Evolutionary conservation across 2,797 vertebrate genomes (phyloP), one percentile per base, ranked within the genome.

Genomic region (Hyperoplus immaculatus): DNA sequence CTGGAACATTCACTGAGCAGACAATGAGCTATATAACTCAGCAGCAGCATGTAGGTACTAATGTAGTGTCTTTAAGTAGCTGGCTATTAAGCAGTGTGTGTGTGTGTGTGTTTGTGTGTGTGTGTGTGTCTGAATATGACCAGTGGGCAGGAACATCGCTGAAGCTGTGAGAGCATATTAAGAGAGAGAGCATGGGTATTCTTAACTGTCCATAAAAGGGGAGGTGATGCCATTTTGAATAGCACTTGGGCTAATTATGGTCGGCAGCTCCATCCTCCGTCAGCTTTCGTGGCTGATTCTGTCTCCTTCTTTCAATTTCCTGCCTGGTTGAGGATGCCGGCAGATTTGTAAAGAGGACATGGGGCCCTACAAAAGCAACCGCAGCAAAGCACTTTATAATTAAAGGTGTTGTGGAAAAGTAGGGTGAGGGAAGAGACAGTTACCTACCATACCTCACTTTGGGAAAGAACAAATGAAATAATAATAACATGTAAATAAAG

Each of bases 241-340:
- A 86, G 84, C 87, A 90, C 88, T 89, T 70, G 72, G 82, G 78
- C 83, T 94, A 94, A 94, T 94, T 93, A 92, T 60, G 76, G 88
- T 82, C 69, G 87, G 87, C 91, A 89, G 87, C 86, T 87, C 29
- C 91, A 82, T 87, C 87, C 79, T 88, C 74, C 38, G 55, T 82
- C 78, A 84, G 79, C 83, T 87, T 29, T 78, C 80, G 90, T 64
- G 78, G 81, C 69, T 74, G 81, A 90, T 86, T 90, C 80, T 71
- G 78, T 89, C 78, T 84, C 83, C 83, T 84, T 75, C 81, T 90
- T 93, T 93, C 92, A 95, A 94, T 94, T 95, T 94, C 91, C 89
- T 93, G 91, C 87, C 90, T 93, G 67, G 83, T 87, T 92, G 88
- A 91, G 89, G 86, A 94, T 80, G 81, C 86, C 80, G 60, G 69